Evolutionary conservation across 2,113 vertebrate genomes (phyloP), one percentile per base, ranked within the genome.

Genomic region (Eonycteris spelaea): DNA sequence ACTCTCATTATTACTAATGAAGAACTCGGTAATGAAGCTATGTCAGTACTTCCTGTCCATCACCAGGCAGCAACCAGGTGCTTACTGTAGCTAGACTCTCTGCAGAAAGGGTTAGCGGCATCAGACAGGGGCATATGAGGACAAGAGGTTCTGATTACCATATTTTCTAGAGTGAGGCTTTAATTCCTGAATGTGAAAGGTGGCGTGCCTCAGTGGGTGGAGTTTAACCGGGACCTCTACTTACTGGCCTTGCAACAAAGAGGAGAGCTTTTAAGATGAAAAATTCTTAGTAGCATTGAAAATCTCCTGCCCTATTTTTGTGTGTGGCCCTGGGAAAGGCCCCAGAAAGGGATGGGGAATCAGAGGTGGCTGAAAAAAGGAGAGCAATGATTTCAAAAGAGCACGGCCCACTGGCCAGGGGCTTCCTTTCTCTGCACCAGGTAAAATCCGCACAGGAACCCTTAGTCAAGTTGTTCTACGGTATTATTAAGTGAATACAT

Each of bases 401-500:
- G 26, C 1, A 0, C 0, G 1, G 13, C 35, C 35, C 79, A 43
- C 59, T 45, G 33, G 28, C 59, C 84, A 91, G 84, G 48, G 13
- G 71, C 82, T 91, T 90, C 59, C 79, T 55, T 28, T 94, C 68
- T 91, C 24, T 73, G 38, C 59, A 75, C 35, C 71, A 93, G 93
- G 88, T 77, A 95, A 92, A 97, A 96, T 91, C 61, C 86, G 92
- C 87, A 70, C 53, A 75, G 67, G 53, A 97, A 67, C 77, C 91
- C 86, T 87, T 96, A 94, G 95, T 95, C 67, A 14, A 7, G 0
- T 93, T 98, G 96, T 97, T 98, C 96, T 95, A 0, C 89, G 91
- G 57, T 95, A 96, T 98, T 95, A 96, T 96, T 98, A 98, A 98
- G 89, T 82, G 96, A 97, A 97, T 98, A 98, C 7, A 1, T 97